Base-by-base conservation (phyloP, 2,113 vertebrate species). In the Pollimyrus isidori region DNA sequence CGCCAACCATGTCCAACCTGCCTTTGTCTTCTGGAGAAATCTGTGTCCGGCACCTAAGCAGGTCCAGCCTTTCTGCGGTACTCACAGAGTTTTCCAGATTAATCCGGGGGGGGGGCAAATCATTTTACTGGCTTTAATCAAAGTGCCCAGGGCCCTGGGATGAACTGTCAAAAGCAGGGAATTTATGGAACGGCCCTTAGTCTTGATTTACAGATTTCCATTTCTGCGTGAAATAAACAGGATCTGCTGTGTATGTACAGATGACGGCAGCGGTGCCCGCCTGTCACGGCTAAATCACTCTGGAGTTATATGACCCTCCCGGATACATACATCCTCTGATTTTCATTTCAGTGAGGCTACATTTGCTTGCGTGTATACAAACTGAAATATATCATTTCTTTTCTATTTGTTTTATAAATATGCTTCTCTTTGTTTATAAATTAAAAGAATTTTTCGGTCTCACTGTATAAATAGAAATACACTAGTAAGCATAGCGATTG, bases 401-500 rank as follows among this genome's bases (percentile, higher is more conserved):
- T 50, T 87, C 42, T 42, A 35, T 52, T 87, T 87, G 85, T 87
- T 87, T 86, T 50, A 86, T 86, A 48, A 86, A 86, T 49, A 49
- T 23, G 46, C 23, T 49, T 49, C 23, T 86, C 50, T 42, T 87
- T 87, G 85, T 52, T 87, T 87, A 52, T 35, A 87, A 15, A 87
- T 87, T 50, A 35, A 69, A 45, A 4, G 1, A 52, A 30, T 89
- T 65, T 87, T 88, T 89, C 84, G 45, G 65, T 87, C 88, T 91
- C 91, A 91, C 89, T 89, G 89, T 92, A 89, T 89, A 62, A 87
- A 92, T 92, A 11, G 26, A 69, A 65, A 65, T 30, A 30, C n/a
- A 30, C 62, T 30, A 69, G 26, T 69, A 13, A 69, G 62, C n/a
- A 30, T 11, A 30, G 92, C 92, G 91, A 92, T 90, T 86, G 92